phyloP scores from a whole-genome alignment of 2,113 vertebrate genomes.

The Columbina picui region DNA sequence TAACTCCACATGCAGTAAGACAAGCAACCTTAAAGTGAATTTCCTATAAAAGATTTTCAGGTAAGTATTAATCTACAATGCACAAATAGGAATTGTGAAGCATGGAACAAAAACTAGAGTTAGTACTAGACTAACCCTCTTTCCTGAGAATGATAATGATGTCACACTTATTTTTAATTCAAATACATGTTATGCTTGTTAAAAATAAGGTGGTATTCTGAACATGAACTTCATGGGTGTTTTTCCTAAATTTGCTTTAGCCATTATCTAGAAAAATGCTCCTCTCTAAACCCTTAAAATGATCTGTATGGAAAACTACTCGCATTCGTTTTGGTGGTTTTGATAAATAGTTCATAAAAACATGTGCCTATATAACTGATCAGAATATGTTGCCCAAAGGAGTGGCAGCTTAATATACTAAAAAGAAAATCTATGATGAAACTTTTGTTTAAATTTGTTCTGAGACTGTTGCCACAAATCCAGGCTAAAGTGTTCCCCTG shows the following conservation, averaged over 20 bases:
- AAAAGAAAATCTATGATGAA: not conserved
- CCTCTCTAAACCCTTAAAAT: not conserved
- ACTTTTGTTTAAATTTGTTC: not conserved
- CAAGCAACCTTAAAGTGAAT: conserved; percentile 66
- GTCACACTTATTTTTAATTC: not conserved
- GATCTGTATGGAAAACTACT: not conserved
- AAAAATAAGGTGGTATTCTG: not conserved
- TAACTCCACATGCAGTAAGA: conserved; percentile 66
- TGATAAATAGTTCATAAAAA: conserved; percentile 18
- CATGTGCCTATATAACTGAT: not conserved
- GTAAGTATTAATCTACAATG: conserved; percentile 52
- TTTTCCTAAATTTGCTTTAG: not conserved
- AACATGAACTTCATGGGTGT: not conserved
- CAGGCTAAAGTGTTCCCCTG: not conserved
- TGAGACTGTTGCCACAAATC: conserved; percentile 63
- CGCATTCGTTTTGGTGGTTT: not conserved
- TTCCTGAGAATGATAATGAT: not conserved
- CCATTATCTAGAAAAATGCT: not conserved
- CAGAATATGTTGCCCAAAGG: not conserved
- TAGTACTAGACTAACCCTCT: conserved; percentile 28
- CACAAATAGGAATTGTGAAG: conserved; percentile 48
- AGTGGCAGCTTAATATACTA: not conserved
- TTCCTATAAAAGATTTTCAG: conserved; percentile 52
- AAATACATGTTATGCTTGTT: not conserved
- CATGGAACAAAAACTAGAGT: conserved; percentile 48